phyloP scores from a whole-genome alignment of 2,888 invertebrate genomes.

The Mesochorus sp. region DNA sequence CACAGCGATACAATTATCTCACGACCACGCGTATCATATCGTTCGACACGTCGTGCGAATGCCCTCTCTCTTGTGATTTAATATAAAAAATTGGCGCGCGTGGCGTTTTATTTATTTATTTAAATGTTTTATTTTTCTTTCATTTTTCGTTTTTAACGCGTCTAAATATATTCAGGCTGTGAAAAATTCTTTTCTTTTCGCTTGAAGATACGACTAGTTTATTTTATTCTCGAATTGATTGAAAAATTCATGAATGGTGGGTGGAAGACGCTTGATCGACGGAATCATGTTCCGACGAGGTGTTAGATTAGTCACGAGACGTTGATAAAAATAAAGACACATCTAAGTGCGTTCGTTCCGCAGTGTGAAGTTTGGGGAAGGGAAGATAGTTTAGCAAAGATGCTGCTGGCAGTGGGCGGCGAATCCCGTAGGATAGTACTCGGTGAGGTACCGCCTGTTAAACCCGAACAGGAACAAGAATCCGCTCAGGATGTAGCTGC shows the following conservation, averaged over 20 bases:
- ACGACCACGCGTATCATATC: conserved; percentile 51
- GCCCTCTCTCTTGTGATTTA: not conserved
- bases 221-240: no score
- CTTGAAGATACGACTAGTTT: no score
- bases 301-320: no score
- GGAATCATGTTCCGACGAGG: no score
- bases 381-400: conserved; percentile 76
- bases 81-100: not conserved
- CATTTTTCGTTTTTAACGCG: no score
- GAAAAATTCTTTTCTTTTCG: no score
- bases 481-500: conserved; percentile 80
- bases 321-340: not conserved
- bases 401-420: conserved; percentile 84
- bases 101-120: no score
- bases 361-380: conserved; percentile 40
- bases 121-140: no score
- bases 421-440: conserved; percentile 82
- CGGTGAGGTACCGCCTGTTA: conserved; percentile 78
- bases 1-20: conserved; percentile 57
- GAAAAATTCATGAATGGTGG: no score
- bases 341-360: no score
- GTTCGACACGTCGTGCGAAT: conserved; percentile 10
- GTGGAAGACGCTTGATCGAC: no score
- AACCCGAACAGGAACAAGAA: conserved; percentile 78
- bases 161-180: no score